Base-by-base conservation (phyloP, 2,113 vertebrate species). In the Mohoua ochrocephala region DNA sequence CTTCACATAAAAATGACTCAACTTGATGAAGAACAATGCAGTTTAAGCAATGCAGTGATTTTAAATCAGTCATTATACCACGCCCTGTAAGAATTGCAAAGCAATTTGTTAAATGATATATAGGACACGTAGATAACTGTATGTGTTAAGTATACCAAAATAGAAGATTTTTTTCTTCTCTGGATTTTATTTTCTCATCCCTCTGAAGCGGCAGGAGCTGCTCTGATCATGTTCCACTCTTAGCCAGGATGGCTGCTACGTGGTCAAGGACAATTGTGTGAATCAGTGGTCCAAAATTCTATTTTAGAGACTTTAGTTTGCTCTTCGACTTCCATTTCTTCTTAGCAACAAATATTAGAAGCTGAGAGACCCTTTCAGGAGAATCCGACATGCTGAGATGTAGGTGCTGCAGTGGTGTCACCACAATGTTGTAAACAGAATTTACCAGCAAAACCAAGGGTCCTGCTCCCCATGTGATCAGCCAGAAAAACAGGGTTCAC, bases 1-100 rank as follows among this genome's bases (percentile, higher is more conserved):
- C 97, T 98, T 99, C 98, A 98, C 98, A 99, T 98, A 98, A 98
- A 98, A 98, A 98, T 98, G 98, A 98, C 98, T 98, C 98, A 97
- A 98, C 98, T 98, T 98, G 98, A 98, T 98, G 98, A 98, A 98
- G 98, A 98, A 98, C 98, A 98, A 98, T 97, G 97, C 98, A 96
- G 97, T 98, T 97, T 98, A 98, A 98, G 98, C 98, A 98, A 98
- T 98, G 98, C 98, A 81, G 98, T 97, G 97, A 97, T 98, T 98
- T 98, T 98, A 98, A 98, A 98, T 98, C 98, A 98, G 98, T 96
- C 97, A 96, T 79, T 97, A 96, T 75, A 96, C 98, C 98, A 98
- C 98, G 82, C 98, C 98, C 98, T 97, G 86, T 88, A 88, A 97
- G 96, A 95, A 95, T 97, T 91, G 76, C 97, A 95, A 97, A 98